These are phyloP conservation scores for Nerophis lumbriciformis DNA, from an alignment of 2,113 vertebrate genomes.

Conservation along the genomic window DNA sequence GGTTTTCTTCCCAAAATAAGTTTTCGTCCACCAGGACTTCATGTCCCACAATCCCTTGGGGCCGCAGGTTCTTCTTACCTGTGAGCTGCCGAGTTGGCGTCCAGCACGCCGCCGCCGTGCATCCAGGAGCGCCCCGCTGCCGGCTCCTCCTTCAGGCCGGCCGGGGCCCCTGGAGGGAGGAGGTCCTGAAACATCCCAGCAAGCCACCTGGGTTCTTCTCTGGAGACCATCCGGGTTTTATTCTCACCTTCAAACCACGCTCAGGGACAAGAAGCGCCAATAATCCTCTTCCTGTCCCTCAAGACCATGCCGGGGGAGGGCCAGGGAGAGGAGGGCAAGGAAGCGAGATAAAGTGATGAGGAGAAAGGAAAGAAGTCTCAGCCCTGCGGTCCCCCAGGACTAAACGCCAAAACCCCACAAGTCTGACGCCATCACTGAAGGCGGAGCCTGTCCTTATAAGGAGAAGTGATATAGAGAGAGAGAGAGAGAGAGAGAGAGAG, in stretches of 20 bases:
- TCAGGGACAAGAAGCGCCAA: background rate
- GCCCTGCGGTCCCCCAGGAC: slow-evolving; percentile 65
- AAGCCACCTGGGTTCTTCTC: too few species aligned
- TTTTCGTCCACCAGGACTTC: slow-evolving; percentile 28
- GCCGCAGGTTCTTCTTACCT: slow-evolving; percentile 42
- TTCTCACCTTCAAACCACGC: background rate
- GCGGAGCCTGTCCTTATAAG: slow-evolving; percentile 36
- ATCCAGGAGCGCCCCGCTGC: slow-evolving; percentile 59
- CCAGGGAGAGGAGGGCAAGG: slow-evolving; percentile 5
- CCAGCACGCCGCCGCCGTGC: slow-evolving; percentile 53
- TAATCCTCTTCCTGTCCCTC: slow-evolving; percentile 42
- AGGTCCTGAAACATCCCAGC: slow-evolving; percentile 57
- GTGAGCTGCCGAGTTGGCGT: slow-evolving; percentile 61
- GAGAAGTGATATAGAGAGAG: slow-evolving; percentile 16
- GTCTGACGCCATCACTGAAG: slow-evolving; percentile 51
- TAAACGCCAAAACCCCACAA: slow-evolving; percentile 61
- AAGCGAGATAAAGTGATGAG: slow-evolving; percentile 51
- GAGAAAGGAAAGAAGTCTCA: slow-evolving; percentile 58
- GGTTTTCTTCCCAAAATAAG: too few species aligned
- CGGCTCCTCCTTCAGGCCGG: slow-evolving; percentile 62
- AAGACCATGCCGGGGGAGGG: slow-evolving; percentile 34
- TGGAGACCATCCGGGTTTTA: too few species aligned
- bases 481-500: slow-evolving; percentile 4
- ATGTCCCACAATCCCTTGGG: slow-evolving; percentile 37
- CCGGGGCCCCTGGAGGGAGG: slow-evolving; percentile 49